Percentiles rank a stretch among this genome's conserved stretches.
Conservation (phyloP, 2,113 vertebrate species). For the Alethe castanea region DNA sequence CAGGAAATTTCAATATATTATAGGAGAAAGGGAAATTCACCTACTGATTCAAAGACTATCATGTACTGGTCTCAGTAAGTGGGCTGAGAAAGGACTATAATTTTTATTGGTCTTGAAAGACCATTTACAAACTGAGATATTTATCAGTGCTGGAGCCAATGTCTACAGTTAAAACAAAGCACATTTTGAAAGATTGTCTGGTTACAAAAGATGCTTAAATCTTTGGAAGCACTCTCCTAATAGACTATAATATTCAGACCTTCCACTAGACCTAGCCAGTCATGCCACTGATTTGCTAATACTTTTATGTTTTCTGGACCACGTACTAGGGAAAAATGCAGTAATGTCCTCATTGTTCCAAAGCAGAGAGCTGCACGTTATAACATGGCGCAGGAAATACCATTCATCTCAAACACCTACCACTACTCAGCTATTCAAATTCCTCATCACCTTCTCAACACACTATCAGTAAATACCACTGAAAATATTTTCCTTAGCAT, state of each 20-base stretch:
- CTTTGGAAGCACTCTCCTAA: neutral
- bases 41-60: neutral
- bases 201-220: neutral
- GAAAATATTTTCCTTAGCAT: neutral
- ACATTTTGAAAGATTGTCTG: neutral
- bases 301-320: neutral
- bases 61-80: neutral
- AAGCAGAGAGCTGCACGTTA: neutral
- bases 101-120: neutral
- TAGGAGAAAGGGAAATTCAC: neutral
- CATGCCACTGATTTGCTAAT: neutral
- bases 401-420: neutral
- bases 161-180: neutral
- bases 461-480: rapidly evolving
- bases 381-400: neutral
- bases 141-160: neutral
- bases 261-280: neutral
- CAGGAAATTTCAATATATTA: neutral
- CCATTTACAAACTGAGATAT: neutral
- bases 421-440: neutral
- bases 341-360: neutral
- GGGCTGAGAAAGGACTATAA: neutral
- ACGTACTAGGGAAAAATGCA: neutral
- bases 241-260: neutral
- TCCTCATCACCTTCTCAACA: neutral